These are phyloP conservation scores for Myiotriccus ornatus DNA, from an alignment of 2,797 vertebrate genomes.

Conservation along the genomic window DNA sequence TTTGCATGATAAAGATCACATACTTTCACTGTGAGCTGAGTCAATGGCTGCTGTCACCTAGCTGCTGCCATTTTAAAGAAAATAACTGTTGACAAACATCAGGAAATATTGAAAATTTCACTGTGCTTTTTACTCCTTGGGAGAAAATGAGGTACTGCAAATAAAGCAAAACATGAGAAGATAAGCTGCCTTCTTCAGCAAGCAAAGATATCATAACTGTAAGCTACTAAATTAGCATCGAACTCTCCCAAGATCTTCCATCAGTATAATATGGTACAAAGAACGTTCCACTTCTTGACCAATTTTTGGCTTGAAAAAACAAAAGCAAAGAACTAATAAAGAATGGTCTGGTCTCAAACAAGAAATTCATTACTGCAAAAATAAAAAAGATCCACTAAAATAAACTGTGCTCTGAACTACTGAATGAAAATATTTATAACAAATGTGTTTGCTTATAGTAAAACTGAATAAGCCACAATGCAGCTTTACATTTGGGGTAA, in stretches of 20 bases:
- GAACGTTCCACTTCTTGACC: constrained; percentile 6
- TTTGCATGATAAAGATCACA: neutral
- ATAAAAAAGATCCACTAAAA: neutral
- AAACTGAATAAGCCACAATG: neutral
- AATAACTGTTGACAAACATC: constrained; percentile 4
- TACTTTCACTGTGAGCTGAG: neutral
- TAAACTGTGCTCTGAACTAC: neutral
- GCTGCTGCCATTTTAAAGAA: constrained; percentile 17
- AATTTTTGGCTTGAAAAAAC: constrained; percentile 26
- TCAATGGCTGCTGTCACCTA: constrained; percentile 17
- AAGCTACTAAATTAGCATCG: constrained; percentile 7
- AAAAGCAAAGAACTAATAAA: constrained; percentile 2
- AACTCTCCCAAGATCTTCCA: constrained; percentile 14
- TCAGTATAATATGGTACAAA: neutral
- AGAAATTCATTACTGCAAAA: neutral
- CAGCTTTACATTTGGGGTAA: neutral
- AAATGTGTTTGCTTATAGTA: neutral
- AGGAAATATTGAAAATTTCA: constrained; percentile 14
- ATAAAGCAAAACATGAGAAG: neutral
- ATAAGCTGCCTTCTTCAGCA: constrained; percentile 23
- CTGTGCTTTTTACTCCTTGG: neutral
- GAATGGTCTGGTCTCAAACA: neutral
- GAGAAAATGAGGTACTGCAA: neutral
- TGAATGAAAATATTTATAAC: neutral
- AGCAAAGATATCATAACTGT: neutral